Evolutionary conservation across 1,140 invertebrate genomes (phyloP).

Genomic region (Riptortus pedestris): DNA sequence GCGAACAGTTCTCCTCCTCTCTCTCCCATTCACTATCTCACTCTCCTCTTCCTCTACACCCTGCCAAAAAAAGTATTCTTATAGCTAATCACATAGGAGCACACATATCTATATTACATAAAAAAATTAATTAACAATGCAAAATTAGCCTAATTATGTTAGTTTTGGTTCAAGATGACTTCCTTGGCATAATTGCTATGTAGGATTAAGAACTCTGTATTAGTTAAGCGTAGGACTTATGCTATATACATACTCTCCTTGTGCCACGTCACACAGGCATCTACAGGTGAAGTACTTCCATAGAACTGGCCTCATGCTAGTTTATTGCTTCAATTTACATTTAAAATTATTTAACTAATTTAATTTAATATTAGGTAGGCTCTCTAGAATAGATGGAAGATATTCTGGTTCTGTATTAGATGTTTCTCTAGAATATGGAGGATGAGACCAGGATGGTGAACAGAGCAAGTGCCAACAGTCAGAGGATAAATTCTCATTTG

Average conservation of each 20-base stretch:
- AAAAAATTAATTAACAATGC: background rate
- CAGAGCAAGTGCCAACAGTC: too few relatives aligned
- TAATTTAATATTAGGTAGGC: too few relatives aligned
- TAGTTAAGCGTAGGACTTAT: background rate
- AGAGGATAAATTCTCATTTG: too few relatives aligned
- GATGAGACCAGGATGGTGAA: too few relatives aligned
- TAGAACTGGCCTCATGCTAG: too few relatives aligned
- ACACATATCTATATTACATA: background rate
- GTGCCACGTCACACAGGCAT: too few relatives aligned
- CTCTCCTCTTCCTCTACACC: conserved; percentile 1
- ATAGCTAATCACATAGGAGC: background rate
- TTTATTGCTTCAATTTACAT: too few relatives aligned
- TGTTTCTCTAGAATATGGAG: too few relatives aligned
- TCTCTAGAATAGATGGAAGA: too few relatives aligned
- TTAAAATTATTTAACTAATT: too few relatives aligned
- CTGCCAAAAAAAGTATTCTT: background rate
- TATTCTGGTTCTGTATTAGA: too few relatives aligned
- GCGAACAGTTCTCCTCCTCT: background rate
- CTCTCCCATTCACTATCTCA: background rate
- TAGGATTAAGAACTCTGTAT: background rate
- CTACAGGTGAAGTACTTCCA: too few relatives aligned
- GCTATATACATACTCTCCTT: background rate
- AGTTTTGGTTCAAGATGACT: background rate
- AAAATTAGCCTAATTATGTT: background rate
- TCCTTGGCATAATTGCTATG: background rate